These are phyloP conservation scores for Phorcus lineatus DNA, from an alignment of 2,888 invertebrate species.

Conservation along the genomic window DNA sequence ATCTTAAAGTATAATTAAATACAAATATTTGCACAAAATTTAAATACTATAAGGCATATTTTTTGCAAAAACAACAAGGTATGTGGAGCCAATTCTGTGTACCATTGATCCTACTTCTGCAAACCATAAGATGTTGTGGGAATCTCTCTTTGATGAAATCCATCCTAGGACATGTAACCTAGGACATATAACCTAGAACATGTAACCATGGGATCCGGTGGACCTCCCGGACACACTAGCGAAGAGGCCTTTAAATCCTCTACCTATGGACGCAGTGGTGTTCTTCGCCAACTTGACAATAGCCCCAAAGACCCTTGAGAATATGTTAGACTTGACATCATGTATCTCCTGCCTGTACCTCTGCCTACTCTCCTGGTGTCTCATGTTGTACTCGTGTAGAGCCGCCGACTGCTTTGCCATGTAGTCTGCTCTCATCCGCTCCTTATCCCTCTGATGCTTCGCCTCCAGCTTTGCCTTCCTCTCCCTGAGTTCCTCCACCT, in stretches of 20 bases:
- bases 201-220: neutral
- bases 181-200: neutral
- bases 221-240: neutral
- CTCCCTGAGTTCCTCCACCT: neutral
- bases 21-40: too few species aligned
- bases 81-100: too few species aligned
- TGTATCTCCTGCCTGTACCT: neutral
- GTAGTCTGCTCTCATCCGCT: neutral
- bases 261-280: neutral
- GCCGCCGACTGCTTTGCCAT: neutral
- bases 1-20: too few species aligned
- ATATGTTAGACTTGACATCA: neutral
- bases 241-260: neutral
- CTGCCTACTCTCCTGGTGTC: neutral
- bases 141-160: too few species aligned
- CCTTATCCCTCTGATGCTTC: neutral
- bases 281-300: neutral
- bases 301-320: neutral
- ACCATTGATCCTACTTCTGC: too few species aligned
- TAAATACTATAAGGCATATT: too few species aligned
- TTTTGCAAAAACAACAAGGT: too few species aligned
- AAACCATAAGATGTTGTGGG: too few species aligned
- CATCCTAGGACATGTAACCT: neutral
- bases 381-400: neutral
- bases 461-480: too few species aligned